Evolutionary conservation across 1,140 invertebrate genomes (phyloP), one percentile per base, ranked within the genome.

Genomic region (Heliconius nattereri): DNA sequence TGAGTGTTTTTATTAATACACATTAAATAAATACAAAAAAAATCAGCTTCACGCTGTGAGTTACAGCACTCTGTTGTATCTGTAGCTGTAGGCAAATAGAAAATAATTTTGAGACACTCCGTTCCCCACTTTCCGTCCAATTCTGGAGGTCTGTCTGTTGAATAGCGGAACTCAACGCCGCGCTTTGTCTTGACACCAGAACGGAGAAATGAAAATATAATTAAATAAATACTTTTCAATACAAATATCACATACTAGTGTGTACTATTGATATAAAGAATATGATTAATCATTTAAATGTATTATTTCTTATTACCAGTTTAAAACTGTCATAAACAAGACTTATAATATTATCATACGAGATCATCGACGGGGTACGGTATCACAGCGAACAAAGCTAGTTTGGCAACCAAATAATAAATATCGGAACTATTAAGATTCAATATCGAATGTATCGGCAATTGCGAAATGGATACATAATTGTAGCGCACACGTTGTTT

Each of bases 401-500:
- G 82, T 85, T 82, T 71, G 32, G 73, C 29, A 71, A 66, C 54
- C 73, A 76, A 80, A 79, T 80, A 78, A 81, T 75, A 78, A 83
- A 81, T 84, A 86, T 83, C 45, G 76, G 37, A 85, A 83, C 80
- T 84, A 90, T 88, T 90, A 88, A 86, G 84, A 86, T 81, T 84
- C 76, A 89, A 86, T 89, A 90, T 89, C 79, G 86, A 83, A 75
- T 85, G 85, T 86, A 83, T 86, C 81, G 78, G 66, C 83, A 81
- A 86, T 90, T 90, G 84, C 79, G 86, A 89, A 91, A 91, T 78
- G 35, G 81, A 81, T 83, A 84, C 86, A 81, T 90, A 92, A 92
- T 91, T 90, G 89, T 90, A 89, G 82, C 86, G 85, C 77, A 89
- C 89, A 91, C 87, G 86, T 90, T 84, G 86, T 79, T 80, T 66